Evolutionary conservation across 2,113 vertebrate species (phyloP), one percentile per base, ranked within the genome.

Genomic region (Apodemus sylvaticus): DNA sequence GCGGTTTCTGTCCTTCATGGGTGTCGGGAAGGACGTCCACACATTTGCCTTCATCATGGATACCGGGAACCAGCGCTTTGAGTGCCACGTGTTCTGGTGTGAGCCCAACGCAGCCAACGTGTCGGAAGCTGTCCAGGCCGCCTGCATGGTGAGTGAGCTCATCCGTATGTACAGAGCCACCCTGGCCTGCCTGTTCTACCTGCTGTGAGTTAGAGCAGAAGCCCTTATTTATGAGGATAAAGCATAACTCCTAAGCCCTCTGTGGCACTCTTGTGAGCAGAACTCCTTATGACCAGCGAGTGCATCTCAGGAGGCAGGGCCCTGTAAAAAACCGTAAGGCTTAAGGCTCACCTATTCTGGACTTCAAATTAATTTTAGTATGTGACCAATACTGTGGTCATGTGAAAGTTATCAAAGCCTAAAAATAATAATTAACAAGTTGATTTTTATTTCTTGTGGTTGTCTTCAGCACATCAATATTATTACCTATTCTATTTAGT

Each of bases 31-130:
- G 94, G 99, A 99, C 20, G 31, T 99, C 78, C 99, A 99, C 95
- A 99, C 99, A 0, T 99, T 99, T 1, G 99, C 99, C 98, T 99
- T 99, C 98, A 99, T 99, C 96, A 99, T 99, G 99, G 99, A 99
- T 94, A 99, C 99, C 0, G 99, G 99, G 85, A 99, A 98, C 98
- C 99, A 99, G 98, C 99, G 99, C 96, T 99, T 99, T 68, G 99
- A 99, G 98, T 99, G 99, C 94, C 99, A 99, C 0, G 98, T 99
- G 1, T 99, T 99, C 97, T 99, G 99, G 99, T 99, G 99, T 13
- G 99, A 99, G 39, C 99, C 99, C 4, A 99, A 99, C 0, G 99
- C 99, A 0, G 99, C 98, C 82, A 99, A 98, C 0, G 99, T 99
- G 79, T 99, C 99, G 0, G 99, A 99, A 98, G 99, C 99, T 0